phyloP scores from a whole-genome alignment of 2,797 vertebrate species.

The Rhinichthys osculus region DNA sequence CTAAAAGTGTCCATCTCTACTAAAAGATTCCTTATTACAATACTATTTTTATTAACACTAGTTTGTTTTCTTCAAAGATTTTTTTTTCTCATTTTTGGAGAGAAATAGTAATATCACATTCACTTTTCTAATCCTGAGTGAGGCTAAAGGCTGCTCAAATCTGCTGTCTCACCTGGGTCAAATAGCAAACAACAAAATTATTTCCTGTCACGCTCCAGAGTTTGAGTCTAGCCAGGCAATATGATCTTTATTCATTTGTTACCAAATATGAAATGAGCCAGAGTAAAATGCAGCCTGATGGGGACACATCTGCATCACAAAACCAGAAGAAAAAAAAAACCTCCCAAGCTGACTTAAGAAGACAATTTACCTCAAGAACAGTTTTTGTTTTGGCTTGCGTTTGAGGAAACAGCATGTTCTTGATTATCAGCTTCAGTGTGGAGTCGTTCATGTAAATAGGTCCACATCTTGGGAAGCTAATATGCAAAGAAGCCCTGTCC shows the following conservation, averaged over 20 bases:
- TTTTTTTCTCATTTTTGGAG: constrained; percentile 67
- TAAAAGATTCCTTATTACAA: no score
- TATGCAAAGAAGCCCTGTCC: constrained; percentile 86
- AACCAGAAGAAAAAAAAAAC: constrained; percentile 9
- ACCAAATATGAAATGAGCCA: constrained; percentile 53
- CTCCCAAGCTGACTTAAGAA: constrained; percentile 6
- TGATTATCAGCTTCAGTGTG: constrained; percentile 84
- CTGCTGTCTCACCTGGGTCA: constrained; percentile 48
- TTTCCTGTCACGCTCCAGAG: constrained; percentile 57
- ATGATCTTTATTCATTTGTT: constrained; percentile 43
- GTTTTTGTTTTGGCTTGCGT: constrained; percentile 34
- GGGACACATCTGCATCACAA: constrained; percentile 41
- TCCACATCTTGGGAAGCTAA: constrained; percentile 82
- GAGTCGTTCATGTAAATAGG: constrained; percentile 85
- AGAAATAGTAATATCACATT: constrained; percentile 42
- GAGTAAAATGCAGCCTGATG: constrained; percentile 53
- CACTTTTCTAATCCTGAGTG: constrained; percentile 34
- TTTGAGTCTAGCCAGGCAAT: constrained; percentile 52
- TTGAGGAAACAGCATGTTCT: constrained; percentile 70
- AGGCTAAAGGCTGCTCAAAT: constrained; percentile 42
- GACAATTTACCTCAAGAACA: constrained; percentile 13
- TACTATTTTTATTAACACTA: constrained; percentile 61
- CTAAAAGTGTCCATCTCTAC: no score
- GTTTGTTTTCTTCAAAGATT: constrained; percentile 64
- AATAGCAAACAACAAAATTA: constrained; percentile 53